phyloP scores from a whole-genome alignment of 2,113 vertebrate species.

The Corythornis cristatus region DNA sequence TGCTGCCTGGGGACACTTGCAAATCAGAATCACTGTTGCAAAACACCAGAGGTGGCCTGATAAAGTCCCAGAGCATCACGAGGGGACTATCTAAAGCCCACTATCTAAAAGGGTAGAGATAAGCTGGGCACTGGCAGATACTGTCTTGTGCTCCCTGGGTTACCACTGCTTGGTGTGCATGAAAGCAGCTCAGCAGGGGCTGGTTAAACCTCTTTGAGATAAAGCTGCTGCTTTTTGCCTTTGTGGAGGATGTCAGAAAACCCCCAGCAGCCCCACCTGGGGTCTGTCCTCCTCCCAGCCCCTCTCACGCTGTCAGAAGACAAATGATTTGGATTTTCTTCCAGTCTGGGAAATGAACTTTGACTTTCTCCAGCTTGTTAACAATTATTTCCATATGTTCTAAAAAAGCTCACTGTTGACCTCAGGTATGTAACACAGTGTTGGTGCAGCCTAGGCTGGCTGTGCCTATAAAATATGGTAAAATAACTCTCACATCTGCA shows the following conservation, averaged over 20 bases:
- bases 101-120: conserved; percentile 17
- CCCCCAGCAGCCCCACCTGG: not conserved
- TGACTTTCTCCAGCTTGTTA: not conserved
- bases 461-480: not conserved
- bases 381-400: not conserved
- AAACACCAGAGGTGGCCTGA: not conserved
- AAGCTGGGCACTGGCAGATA: conserved; percentile 33
- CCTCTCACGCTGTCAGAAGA: not conserved
- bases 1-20: not conserved
- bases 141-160: conserved; percentile 42
- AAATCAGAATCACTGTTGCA: not conserved
- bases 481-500: not conserved
- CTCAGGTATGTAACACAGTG: conserved; percentile 37
- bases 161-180: not conserved
- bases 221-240: conserved; percentile 47
- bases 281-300: not conserved
- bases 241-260: not conserved
- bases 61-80: conserved; percentile 11
- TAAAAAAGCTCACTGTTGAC: conserved; percentile 7
- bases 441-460: not conserved
- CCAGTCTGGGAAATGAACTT: not conserved
- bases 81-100: conserved; percentile 22
- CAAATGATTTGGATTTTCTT: conserved; percentile 10
- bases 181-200: conserved; percentile 52
- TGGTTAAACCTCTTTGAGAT: conserved; percentile 57